These are phyloP conservation scores for Gallinago nigripennis DNA, from an alignment of 2,797 vertebrate species.

Conservation along the genomic window DNA sequence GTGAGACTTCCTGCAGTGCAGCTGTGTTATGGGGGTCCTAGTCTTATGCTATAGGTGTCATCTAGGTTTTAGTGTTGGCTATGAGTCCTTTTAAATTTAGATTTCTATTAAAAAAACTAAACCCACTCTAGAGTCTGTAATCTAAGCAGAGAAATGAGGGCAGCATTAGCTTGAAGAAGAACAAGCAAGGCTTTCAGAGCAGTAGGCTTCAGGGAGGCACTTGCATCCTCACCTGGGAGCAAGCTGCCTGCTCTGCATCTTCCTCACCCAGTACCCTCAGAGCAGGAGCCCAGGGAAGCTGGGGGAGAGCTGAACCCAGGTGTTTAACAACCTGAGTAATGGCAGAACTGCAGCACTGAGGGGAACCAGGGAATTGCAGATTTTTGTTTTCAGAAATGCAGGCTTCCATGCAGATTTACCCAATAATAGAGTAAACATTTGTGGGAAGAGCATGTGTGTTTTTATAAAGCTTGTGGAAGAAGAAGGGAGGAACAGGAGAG, in stretches of 20 bases:
- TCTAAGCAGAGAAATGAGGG: background rate
- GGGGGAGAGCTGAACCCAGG: background rate
- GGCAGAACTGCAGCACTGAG: background rate
- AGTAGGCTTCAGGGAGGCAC: background rate
- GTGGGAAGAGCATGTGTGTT: background rate
- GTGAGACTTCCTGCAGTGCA: background rate
- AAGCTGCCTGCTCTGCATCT: background rate
- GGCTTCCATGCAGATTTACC: background rate
- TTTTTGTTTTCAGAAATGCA: background rate
- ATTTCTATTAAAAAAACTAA: background rate
- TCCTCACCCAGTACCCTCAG: fast-evolving
- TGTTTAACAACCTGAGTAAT: background rate
- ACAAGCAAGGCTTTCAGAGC: background rate
- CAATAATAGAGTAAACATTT: background rate
- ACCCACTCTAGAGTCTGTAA: background rate
- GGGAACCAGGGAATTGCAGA: background rate
- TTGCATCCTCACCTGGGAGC: background rate
- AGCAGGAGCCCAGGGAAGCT: background rate
- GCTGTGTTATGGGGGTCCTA: background rate
- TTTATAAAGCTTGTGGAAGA: background rate
- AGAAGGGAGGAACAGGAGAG: background rate
- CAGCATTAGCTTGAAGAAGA: background rate
- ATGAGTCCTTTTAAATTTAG: background rate
- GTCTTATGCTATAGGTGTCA: background rate
- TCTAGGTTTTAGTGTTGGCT: background rate